A percentile compares a stretch with the other conserved stretches of the same genome.
Evolutionary conservation across 2,888 invertebrate species (phyloP).

Genomic region (Neocrepidodera transversa): DNA sequence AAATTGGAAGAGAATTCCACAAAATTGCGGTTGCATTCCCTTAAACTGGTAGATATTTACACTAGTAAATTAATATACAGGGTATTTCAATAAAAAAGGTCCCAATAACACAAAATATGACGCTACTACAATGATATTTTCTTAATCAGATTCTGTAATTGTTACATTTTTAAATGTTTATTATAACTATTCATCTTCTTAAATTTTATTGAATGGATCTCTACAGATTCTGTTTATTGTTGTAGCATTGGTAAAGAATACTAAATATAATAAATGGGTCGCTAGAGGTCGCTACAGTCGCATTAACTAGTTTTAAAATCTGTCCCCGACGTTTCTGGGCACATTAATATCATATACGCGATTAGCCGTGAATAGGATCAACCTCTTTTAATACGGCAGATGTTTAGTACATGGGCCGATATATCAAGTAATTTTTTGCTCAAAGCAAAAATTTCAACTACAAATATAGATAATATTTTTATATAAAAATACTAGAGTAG

Average conservation of each 20-base stretch:
- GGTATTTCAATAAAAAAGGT: too few species aligned
- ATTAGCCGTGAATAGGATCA: slow-evolving; percentile 60
- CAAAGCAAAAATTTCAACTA: too few species aligned
- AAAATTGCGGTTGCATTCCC: slow-evolving; percentile 1
- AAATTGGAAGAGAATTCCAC: slow-evolving; percentile 1
- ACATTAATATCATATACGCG: slow-evolving; percentile 62
- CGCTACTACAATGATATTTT: too few species aligned
- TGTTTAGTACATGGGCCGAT: slow-evolving; percentile 21
- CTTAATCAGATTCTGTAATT: too few species aligned
- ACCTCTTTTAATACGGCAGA: slow-evolving; percentile 51
- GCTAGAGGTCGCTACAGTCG: slow-evolving; percentile 58
- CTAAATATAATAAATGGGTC: slow-evolving; percentile 58
- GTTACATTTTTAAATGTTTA: too few species aligned
- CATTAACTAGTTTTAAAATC: slow-evolving; percentile 60
- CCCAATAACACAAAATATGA: too few species aligned
- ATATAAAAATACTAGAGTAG: too few species aligned
- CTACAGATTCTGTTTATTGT: slow-evolving; percentile 55
- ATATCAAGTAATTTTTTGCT: too few species aligned
- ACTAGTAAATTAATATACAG: too few species aligned
- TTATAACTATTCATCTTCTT: too few species aligned
- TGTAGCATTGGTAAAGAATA: slow-evolving; percentile 52
- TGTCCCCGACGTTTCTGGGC: slow-evolving; percentile 59
- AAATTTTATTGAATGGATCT: slow-evolving; percentile 37
- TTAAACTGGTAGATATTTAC: too few species aligned
- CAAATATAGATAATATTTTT: too few species aligned